Conservation (phyloP, 2,797 vertebrate genomes). For the Alcedo atthis region DNA sequence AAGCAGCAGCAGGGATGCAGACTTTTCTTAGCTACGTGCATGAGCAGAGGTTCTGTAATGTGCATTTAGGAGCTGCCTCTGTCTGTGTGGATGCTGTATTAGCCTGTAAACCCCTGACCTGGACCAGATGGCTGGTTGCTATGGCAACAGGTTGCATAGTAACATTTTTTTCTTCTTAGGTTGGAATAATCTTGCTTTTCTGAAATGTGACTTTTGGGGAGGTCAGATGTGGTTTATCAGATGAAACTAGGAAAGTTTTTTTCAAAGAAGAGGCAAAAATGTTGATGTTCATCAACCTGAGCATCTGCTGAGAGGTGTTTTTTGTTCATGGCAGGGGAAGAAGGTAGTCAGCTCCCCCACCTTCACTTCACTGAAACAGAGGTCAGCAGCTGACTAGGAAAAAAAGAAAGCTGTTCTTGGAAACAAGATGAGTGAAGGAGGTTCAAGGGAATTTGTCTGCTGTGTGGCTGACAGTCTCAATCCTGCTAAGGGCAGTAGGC, state of each 20-base stretch:
- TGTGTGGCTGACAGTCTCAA: background rate
- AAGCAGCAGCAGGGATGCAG: background rate
- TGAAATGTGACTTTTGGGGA: background rate
- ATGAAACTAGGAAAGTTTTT: background rate
- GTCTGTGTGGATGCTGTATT: rapidly evolving
- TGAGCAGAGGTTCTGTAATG: background rate
- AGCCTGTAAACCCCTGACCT: background rate
- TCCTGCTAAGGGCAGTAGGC: background rate
- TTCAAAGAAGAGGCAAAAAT: background rate
- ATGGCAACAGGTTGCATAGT: background rate
- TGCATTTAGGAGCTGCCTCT: background rate
- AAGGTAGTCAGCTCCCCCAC: background rate
- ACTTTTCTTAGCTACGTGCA: background rate
- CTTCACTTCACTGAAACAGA: background rate
- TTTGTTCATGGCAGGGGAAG: background rate
- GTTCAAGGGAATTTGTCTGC: background rate
- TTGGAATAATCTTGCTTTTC: background rate
- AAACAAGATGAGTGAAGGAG: background rate
- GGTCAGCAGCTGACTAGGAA: background rate
- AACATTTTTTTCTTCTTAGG: background rate
- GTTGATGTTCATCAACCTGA: background rate
- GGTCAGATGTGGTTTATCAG: background rate
- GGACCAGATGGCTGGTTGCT: background rate
- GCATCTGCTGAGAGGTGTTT: background rate
- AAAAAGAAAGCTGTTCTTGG: background rate